Percentiles rank a stretch among this genome's conserved stretches.
phyloP scores from a whole-genome alignment of 2,797 vertebrate genomes.

The Cossypha dichroa region DNA sequence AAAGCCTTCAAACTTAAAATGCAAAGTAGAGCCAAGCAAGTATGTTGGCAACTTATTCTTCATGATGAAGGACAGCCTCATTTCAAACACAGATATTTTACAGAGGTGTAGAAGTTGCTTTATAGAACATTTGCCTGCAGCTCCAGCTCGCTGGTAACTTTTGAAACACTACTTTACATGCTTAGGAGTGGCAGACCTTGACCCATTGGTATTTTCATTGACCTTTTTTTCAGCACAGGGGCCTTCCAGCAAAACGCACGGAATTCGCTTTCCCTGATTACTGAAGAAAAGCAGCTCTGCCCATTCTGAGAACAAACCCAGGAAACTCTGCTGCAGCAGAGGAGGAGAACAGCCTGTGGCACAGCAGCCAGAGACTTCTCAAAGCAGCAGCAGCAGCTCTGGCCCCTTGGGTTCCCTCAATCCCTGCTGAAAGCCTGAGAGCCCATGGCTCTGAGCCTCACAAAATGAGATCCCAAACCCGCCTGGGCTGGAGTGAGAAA shows the following conservation, averaged over 20 bases:
- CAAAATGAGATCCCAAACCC: neutral
- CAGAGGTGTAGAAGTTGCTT: neutral
- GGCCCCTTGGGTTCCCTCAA: neutral
- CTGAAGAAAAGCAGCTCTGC: neutral
- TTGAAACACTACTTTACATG: neutral
- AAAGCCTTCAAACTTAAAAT: neutral
- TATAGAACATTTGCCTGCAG: neutral
- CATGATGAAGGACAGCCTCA: neutral
- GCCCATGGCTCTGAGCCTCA: neutral
- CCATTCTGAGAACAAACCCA: neutral
- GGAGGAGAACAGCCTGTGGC: neutral
- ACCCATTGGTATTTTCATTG: neutral
- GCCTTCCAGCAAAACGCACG: rapidly evolving
- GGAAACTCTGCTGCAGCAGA: neutral
- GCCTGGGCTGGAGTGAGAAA: neutral
- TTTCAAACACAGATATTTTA: neutral
- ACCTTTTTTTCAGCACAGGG: neutral
- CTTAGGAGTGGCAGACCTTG: neutral
- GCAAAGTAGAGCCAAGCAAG: neutral
- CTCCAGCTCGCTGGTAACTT: neutral
- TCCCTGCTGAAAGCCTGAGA: neutral
- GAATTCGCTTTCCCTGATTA: neutral
- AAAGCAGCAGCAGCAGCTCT: neutral
- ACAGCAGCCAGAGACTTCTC: neutral
- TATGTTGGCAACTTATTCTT: neutral